phyloP scores from a whole-genome alignment of 2,113 vertebrate species.

The Oreocharis arfaki region DNA sequence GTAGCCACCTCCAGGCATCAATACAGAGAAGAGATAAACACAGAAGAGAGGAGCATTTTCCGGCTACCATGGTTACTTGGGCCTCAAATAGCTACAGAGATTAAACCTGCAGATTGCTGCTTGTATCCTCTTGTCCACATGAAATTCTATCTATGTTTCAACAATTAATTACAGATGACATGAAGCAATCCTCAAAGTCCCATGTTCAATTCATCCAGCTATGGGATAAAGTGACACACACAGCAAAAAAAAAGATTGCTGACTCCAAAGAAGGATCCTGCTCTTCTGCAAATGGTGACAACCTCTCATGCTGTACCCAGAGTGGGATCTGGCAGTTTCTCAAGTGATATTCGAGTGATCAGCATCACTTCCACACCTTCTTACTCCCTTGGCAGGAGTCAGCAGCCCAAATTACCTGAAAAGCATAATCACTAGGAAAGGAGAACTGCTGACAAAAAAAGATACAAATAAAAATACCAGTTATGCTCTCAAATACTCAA shows the following conservation, averaged over 20 bases:
- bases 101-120: neutral
- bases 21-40: neutral
- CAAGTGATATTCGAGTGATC: neutral
- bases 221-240: accelerated
- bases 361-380: neutral
- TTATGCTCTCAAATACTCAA: neutral
- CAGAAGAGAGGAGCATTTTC: neutral
- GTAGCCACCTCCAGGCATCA: no score
- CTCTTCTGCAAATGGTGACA: neutral
- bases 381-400: neutral
- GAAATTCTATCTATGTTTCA: neutral
- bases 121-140: neutral
- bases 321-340: neutral
- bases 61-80: neutral
- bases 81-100: neutral
- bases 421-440: neutral
- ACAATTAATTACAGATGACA: neutral
- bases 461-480: neutral
- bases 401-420: neutral
- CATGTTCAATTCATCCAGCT: neutral
- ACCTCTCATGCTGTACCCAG: neutral
- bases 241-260: neutral
- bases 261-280: neutral
- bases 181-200: neutral
- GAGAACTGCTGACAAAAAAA: neutral